These are phyloP conservation scores for Plumapathes pennacea DNA, from an alignment of 92 coral and sea anemone species.

Conservation along the genomic window DNA sequence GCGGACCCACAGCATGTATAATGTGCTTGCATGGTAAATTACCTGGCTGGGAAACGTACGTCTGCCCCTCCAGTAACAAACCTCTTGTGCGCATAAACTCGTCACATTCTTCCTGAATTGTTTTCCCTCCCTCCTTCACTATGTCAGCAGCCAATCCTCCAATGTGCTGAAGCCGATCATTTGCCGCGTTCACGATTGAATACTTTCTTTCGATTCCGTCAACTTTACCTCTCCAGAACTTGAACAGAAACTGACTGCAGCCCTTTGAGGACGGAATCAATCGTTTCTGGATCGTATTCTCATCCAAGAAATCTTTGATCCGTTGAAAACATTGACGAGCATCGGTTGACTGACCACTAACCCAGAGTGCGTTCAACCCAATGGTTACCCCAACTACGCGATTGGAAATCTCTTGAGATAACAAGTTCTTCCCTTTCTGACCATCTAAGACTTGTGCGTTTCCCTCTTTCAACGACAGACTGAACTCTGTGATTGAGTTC, in stretches of 20 bases:
- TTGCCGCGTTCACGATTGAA: slow-evolving; percentile 57
- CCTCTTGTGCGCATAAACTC: slow-evolving; percentile 15
- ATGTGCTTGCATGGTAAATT: slow-evolving; percentile 53
- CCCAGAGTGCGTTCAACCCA: slow-evolving; percentile 24
- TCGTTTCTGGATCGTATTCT: slow-evolving; percentile 53
- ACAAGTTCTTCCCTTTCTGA: slow-evolving; percentile 11
- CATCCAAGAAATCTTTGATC: slow-evolving; percentile 42
- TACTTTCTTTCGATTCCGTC: slow-evolving; percentile 5
- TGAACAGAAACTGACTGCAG: slow-evolving; percentile 14
- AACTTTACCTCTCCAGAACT: slow-evolving; percentile 5
- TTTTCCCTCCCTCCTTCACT: slow-evolving; percentile 32
- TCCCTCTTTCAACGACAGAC: slow-evolving; percentile 20
- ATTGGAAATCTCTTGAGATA: background rate
- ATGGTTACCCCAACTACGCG: background rate
- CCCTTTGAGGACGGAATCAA: slow-evolving; percentile 24
- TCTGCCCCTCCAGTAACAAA: slow-evolving; percentile 32
- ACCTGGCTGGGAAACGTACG: slow-evolving; percentile 28
- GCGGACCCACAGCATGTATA: slow-evolving; percentile 70
- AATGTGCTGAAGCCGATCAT: slow-evolving; percentile 18
- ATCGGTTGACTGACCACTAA: slow-evolving; percentile 43
- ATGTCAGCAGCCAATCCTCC: slow-evolving; percentile 51
- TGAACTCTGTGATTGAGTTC: slow-evolving; percentile 7
- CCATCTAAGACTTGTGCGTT: slow-evolving; percentile 8
- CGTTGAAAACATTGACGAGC: slow-evolving; percentile 15
- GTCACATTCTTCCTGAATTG: slow-evolving; percentile 47